Evolutionary conservation across 2,797 vertebrate species (phyloP), one percentile per base, ranked within the genome.

Genomic region (Myripristis jacobus): DNA sequence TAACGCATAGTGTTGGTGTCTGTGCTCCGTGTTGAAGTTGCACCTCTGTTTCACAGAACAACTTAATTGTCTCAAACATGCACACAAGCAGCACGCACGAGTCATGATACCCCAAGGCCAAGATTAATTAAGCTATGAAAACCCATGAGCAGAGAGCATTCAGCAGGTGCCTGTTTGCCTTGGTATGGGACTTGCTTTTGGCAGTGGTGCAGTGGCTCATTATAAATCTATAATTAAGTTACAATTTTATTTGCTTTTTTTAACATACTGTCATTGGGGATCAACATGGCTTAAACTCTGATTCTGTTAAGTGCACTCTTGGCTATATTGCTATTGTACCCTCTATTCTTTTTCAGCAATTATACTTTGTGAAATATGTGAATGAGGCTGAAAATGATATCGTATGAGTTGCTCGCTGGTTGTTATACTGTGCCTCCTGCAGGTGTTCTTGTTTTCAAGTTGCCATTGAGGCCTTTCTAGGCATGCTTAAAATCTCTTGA

Each of bases 61-160:
- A 87, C 92, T 93, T 94, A 94, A 94, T 94, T 94, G 94, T 94
- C 88, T 94, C 82, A 87, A 92, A 91, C 91, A 87, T 89, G 87
- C 84, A 85, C 83, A 60, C 77, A 80, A 83, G 89, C 90, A 83
- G 85, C 86, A 90, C 83, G 86, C 88, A 88, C 80, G 69, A 93
- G 91, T 93, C 92, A 94, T 88, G 91, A 93, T 93, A 93, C 93
- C 93, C 93, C 81, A 91, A 94, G 94, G 93, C 92, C 91, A 92
- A 83, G 89, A 93, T 94, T 95, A 95, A 95, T 95, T 95, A 94
- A 92, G 91, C 91, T 86, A 83, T 94, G 89, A 93, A 94, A 92
- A 89, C 93, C 91, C 92, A 90, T 70, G 92, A 94, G 92, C 90
- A 79, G 88, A 75, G 87, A 89, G 87, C 88, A 86, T 93, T 93